A percentile compares a stretch with the other conserved stretches of the same genome.
Evolutionary conservation across 1,140 invertebrate genomes (phyloP).

Genomic region (Penaeus indicus): DNA sequence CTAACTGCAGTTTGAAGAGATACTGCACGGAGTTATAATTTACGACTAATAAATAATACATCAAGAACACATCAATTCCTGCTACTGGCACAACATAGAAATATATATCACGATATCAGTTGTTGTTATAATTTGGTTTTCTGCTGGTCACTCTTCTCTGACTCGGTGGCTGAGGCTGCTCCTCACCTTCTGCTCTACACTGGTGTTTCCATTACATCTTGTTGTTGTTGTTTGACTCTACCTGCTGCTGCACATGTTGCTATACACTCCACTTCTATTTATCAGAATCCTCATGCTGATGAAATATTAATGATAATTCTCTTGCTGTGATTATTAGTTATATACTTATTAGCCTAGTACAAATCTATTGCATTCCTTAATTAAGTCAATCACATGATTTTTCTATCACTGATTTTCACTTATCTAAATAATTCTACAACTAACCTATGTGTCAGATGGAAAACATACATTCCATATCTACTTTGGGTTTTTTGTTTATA

Average conservation of each 20-base stretch:
- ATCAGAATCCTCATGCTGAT: constrained; percentile 84
- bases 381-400: too few species aligned
- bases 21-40: too few species aligned
- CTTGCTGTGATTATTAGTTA: not conserved
- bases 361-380: too few species aligned
- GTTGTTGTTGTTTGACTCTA: constrained; percentile 75
- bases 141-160: constrained; percentile 23
- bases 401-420: too few species aligned
- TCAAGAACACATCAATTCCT: too few species aligned
- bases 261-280: constrained; percentile 79
- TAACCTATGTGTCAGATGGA: too few species aligned
- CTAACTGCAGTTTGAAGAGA: too few species aligned
- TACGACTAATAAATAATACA: too few species aligned
- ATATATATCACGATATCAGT: constrained; percentile 8
- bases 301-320: constrained; percentile 27
- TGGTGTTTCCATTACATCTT: not conserved
- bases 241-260: constrained; percentile 90
- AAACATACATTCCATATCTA: too few species aligned
- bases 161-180: constrained; percentile 18
- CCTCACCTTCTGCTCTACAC: not conserved
- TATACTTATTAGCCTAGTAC: constrained; percentile 7
- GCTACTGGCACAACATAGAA: not conserved
- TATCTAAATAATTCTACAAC: too few species aligned
- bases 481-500: too few species aligned
- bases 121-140: constrained; percentile 9